Base-by-base conservation (phyloP, 2,797 vertebrate species). In the Dendrocincla fuliginosa region DNA sequence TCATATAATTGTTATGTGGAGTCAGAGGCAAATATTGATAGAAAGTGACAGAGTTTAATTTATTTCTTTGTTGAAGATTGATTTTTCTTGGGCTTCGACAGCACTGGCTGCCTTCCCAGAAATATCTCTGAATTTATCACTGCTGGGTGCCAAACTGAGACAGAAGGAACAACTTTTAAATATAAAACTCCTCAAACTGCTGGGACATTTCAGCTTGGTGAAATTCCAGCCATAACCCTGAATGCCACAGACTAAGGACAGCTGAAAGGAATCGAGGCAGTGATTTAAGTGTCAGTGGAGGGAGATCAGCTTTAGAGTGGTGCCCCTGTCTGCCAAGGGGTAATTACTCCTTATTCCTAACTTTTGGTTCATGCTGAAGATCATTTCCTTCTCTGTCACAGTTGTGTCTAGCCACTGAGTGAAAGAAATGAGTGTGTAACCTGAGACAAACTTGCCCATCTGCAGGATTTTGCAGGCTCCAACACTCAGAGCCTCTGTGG, bases 11-110 rank as follows among this genome's bases (percentile, higher is more conserved):
- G 61, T 74, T 91, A 80, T 63, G 68, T 91, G 78, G 84, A 93
- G 73, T 89, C 91, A 91, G 84, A 97, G 74, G 88, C 89, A 91
- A 97, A 93, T 96, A 95, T 96, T 97, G 94, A 94, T 93, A 91
- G 82, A 68, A 70, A 86, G 74, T 73, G 75, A 93, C 44, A 82
- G 74, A 95, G 87, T 90, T 94, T 88, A 94, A 94, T 95, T 95
- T 96, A 95, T 95, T 96, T 96, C 86, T 87, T 93, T 61, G 76
- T 19, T 81, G 84, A 89, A 96, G 96, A 95, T 86, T 89, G 93
- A 95, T 96, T 92, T 97, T 95, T 94, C 93, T 95, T 93, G 87
- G 76, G 44, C 47, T 94, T 95, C 3, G 5, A 78, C 71, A 83
- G 60, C 74, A 68, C 83, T 97, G 97, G 93, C 93, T 89, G 65